Conservation (phyloP, 2,797 vertebrate genomes). For the Sylvia borin region DNA sequence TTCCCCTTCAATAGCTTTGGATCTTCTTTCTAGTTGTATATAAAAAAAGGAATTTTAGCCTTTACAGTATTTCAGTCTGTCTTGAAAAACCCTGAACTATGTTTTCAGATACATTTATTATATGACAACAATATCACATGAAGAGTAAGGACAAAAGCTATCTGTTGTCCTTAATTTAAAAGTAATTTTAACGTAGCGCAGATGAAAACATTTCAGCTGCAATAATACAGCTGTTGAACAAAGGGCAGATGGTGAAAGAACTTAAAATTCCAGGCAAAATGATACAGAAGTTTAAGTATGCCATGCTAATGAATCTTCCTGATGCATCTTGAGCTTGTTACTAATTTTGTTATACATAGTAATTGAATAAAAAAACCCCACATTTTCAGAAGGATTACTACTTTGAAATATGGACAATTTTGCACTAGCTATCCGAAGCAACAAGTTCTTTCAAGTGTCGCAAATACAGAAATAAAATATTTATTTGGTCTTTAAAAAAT, state of each 20-base stretch:
- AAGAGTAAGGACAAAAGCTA: slow-evolving; percentile 67
- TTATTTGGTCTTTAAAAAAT: background rate
- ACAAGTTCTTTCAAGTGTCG: background rate
- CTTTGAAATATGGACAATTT: background rate
- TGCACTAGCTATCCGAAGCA: background rate
- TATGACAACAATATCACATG: slow-evolving; percentile 43
- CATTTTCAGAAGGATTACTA: slow-evolving; percentile 10
- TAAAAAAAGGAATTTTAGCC: slow-evolving; percentile 48
- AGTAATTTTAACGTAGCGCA: slow-evolving; percentile 49
- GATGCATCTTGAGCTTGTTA: slow-evolving; percentile 43
- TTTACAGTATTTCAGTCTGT: slow-evolving; percentile 1
- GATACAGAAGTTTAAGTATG: slow-evolving; percentile 58
- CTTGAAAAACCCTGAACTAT: background rate
- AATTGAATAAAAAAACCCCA: slow-evolving; percentile 26
- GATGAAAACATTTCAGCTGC: slow-evolving; percentile 65
- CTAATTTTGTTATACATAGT: slow-evolving; percentile 31
- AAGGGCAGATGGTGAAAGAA: slow-evolving; percentile 72
- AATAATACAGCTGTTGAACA: slow-evolving; percentile 73
- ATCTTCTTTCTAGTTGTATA: slow-evolving; percentile 72
- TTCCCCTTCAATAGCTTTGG: slow-evolving; percentile 67
- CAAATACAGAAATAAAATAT: background rate
- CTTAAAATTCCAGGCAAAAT: slow-evolving; percentile 67
- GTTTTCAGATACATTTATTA: slow-evolving; percentile 42
- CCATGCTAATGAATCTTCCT: slow-evolving; percentile 40
- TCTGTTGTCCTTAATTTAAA: slow-evolving; percentile 57